Base-by-base conservation (phyloP, 2,797 vertebrate species). In the Chromis chromis region DNA sequence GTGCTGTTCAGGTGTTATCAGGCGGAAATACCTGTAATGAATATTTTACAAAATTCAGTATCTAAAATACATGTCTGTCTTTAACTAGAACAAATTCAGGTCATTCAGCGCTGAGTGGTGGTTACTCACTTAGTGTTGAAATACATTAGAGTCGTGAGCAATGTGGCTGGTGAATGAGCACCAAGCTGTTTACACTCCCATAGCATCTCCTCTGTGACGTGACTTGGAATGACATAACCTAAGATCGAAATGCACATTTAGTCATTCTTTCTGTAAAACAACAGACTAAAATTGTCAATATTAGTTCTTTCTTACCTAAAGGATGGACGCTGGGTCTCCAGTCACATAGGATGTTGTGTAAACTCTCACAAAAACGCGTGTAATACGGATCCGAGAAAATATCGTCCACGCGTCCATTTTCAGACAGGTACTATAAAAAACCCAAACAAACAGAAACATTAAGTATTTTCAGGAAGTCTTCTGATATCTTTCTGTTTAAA, bases 111-210 rank as follows among this genome's bases (percentile, higher is more conserved):
- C 21, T 6, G 3, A 53, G 1, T 44, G 6, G 10, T 1, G 27
- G 28, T 62, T 74, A 96, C 98, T 96, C 94, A 99, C 98, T 99
- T 99, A 87, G 98, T 99, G 91, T 99, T 99, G 92, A 99, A 99
- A 94, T 98, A 99, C 98, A 99, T 99, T 87, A 99, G 95, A 27
- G 98, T 99, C 78, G 97, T 99, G 84, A 99, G 96, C 82, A 99
- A 91, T 46, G 98, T 99, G 83, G 98, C 94, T 54, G 98, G 98
- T 57, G 98, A 99, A 89, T 99, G 98, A 76, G 98, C 98, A 65
- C 98, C 98, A 9, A 99, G 95, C 91, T 99, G 98, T 89, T 99
- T 99, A 88, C 98, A 99, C 92, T 99, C 98, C 98, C 98, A 99
- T 66, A 99, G 95, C 98, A 99, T 99, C 92, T 99, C 98, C 89